Base-by-base conservation (phyloP, 2,888 invertebrate genomes). In the Drosophila borealis region DNA sequence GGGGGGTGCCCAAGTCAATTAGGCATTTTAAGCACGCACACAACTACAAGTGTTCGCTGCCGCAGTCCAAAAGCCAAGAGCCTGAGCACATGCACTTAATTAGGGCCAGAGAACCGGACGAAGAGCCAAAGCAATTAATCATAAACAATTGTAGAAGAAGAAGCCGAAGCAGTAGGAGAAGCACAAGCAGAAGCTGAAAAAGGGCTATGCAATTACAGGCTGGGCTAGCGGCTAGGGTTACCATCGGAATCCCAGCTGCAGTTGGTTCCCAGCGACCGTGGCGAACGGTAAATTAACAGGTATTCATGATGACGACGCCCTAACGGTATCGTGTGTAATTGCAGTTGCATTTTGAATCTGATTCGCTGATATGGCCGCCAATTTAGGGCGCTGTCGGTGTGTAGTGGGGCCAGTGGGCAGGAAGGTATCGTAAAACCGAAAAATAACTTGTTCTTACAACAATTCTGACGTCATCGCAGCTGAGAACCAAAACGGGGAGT, bases 401-500 rank as follows among this genome's bases (percentile, higher is more conserved):
- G 19, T 50, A 45, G 50, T 45, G 59, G 39, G 11, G 9, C 9
- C 17, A 21, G 21, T 25, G 10, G 11, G 14, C 21, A 37, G 37
- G 39, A 57, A 62, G 57, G 60, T 66, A 61, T 41, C 17, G 46
- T 54, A 56, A 46, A 61, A 44, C 53, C 17, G 41, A 65, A 39
- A 29, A 57, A 59, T 59, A 78, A 84, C 85, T 78, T 84, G 88
- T 87, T 84, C 78, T 78, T 84, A 87, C 74, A 85, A 77, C 77
- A 85, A 88, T 71, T 83, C 74, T 89, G 80, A 89, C 89, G 84
- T 81, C 84, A 85, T 88, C 88, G 69, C 80, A 86, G 88, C 88
- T 89, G 88, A 85, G 88, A 86, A 82, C 83, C 70, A 80, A 91
- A 89, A 63, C 78, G 85, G 90, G 90, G 91, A 91, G 91, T 91